phyloP scores from a whole-genome alignment of 30 jellyfish, hydroid and myxozoan genomes.

The Haliclystus octoradiatus region DNA sequence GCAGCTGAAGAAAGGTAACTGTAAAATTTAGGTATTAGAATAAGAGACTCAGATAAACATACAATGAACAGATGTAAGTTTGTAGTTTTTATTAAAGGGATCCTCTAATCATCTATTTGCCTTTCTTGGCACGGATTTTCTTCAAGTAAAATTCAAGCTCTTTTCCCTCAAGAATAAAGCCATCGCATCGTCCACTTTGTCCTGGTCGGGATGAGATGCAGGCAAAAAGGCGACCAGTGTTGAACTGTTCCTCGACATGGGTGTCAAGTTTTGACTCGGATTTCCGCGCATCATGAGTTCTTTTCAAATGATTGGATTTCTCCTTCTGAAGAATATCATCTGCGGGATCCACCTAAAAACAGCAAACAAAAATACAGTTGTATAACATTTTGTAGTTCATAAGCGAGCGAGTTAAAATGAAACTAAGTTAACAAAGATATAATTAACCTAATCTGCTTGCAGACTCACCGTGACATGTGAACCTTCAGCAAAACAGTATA shows the following conservation, averaged over 20 bases:
- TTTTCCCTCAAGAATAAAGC: slow-evolving; percentile 93
- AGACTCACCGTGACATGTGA: too few relatives aligned
- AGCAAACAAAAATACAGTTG: not conserved
- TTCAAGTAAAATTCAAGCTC: slow-evolving; percentile 95
- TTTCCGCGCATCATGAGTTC: slow-evolving; percentile 58
- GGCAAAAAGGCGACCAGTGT: slow-evolving; percentile 76
- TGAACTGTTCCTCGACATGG: slow-evolving; percentile 81
- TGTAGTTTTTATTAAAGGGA: slow-evolving; percentile 12
- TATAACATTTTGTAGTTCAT: too few relatives aligned
- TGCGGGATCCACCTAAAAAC: slow-evolving; percentile 58
- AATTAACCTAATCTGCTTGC: too few relatives aligned
- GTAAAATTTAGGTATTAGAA: too few relatives aligned
- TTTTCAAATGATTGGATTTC: slow-evolving; percentile 53
- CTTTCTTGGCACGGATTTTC: slow-evolving; percentile 83
- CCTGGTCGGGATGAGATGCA: slow-evolving; percentile 99
- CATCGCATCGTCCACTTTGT: slow-evolving; percentile 96
- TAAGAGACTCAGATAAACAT: too few relatives aligned
- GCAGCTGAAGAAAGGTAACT: too few relatives aligned
- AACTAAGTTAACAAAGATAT: too few relatives aligned
- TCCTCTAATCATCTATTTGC: slow-evolving; percentile 58
- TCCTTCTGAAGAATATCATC: slow-evolving; percentile 52
- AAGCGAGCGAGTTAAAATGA: too few relatives aligned
- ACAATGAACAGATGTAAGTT: not conserved
- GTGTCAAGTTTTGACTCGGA: slow-evolving; percentile 57
- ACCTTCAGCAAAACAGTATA: too few relatives aligned